Evolutionary conservation across 2,888 invertebrate species (phyloP), one percentile per base, ranked within the genome.

Genomic region (Minunthozetes semirufus): DNA sequence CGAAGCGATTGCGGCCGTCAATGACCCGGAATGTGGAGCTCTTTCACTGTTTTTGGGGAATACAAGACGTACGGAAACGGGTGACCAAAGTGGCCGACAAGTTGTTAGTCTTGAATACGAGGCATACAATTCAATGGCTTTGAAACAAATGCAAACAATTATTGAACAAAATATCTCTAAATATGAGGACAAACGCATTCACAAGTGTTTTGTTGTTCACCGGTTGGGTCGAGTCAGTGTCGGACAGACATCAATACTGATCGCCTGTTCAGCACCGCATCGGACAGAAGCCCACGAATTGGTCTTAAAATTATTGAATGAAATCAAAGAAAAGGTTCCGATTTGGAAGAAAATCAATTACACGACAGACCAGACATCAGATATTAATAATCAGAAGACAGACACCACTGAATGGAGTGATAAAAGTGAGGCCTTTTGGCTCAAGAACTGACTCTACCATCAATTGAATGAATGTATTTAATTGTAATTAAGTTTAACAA

Each of bases 81-180:
- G 46, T 13, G 50, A 76, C 38, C 13, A n/a, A 17, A 29, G 19
- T 11, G 66, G 29, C 4, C 17, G 38, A 38, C 81, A 89, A 88
- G 95, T 97, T n/a, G 78, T 90, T n/a, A 87, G 87, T 75, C 85
- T 97, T 72, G 92, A 93, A 81, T 98, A 97, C 84, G 96, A 97
- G 84, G 93, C 94, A 0, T 97, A 96, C 82, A 90, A 91, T 80
- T 85, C 89, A 0, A 97, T 97, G 97, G 96, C 94, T 0, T 79
- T 90, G 9, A 92, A 77, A 29, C 88, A 90, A 78, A 88, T 97
- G 87, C 86, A 87, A 78, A 86, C 87, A 74, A 89, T 96, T 50
- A 94, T 94, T 82, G 81, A 84, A 0, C 87, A 89, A 75, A 86
- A 92, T 15, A 86, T 94, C 42, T 81, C 82, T 15, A 87, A 89